phyloP scores from a whole-genome alignment of 2,888 invertebrate genomes.

The Poecilus cupreus region DNA sequence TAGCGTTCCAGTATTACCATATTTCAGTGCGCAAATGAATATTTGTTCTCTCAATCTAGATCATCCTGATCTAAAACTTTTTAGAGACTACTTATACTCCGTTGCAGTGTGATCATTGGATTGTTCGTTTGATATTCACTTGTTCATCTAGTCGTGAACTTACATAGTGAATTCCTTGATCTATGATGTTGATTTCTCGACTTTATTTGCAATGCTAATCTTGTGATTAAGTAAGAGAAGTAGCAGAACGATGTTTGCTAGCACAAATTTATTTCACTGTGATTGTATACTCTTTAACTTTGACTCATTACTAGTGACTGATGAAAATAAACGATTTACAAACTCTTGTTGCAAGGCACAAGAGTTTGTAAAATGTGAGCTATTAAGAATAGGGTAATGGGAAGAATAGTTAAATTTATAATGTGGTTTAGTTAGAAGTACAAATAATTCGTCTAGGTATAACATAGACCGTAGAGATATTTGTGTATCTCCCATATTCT shows the following conservation, averaged over 20 bases:
- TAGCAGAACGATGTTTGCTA: conserved; percentile 10
- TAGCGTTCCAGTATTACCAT: no score
- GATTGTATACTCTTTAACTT: not conserved
- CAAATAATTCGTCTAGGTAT: conserved; percentile 32
- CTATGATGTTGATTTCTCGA: not conserved
- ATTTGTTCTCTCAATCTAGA: no score
- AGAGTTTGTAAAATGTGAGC: no score
- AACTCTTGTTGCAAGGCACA: not conserved
- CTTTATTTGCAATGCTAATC: conserved; percentile 6
- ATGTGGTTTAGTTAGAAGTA: conserved; percentile 29
- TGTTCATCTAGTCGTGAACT: conserved; percentile 41
- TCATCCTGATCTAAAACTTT: not conserved
- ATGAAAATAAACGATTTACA: no score
- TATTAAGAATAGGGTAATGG: not conserved
- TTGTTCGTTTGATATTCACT: conserved; percentile 37
- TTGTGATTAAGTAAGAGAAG: conserved; percentile 28
- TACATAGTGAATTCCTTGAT: conserved; percentile 21
- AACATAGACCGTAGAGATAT: conserved; percentile 26
- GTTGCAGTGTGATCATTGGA: conserved; percentile 20
- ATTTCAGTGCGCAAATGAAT: no score
- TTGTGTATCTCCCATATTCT: conserved; percentile 23
- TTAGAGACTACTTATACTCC: not conserved
- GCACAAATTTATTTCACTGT: conserved; percentile 34
- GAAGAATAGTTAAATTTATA: not conserved
- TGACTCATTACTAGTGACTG: no score